phyloP scores from a whole-genome alignment of 2,113 vertebrate genomes.

The Corapipo altera region DNA sequence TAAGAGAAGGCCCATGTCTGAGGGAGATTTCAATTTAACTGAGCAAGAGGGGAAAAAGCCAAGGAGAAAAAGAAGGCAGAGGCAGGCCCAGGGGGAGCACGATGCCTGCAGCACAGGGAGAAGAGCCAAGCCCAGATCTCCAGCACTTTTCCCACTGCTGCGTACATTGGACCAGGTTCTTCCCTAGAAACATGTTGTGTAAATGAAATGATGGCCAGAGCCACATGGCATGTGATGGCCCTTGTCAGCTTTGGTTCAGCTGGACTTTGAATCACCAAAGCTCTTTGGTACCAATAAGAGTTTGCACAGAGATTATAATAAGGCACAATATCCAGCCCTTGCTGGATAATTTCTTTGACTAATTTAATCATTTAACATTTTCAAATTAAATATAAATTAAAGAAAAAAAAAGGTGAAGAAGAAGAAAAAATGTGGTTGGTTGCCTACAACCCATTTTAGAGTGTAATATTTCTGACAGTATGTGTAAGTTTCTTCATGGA shows the following conservation, averaged over 20 bases:
- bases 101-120: neutral
- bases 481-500: conserved; percentile 39
- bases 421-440: neutral
- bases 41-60: neutral
- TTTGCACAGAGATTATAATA: neutral
- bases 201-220: neutral
- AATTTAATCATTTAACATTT: conserved; percentile 4
- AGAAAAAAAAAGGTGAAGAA: neutral
- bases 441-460: conserved; percentile 3
- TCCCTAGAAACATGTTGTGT: fast-evolving
- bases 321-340: neutral
- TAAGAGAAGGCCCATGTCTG: neutral
- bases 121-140: neutral
- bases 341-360: neutral
- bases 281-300: neutral
- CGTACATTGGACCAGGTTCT: fast-evolving
- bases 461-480: conserved; percentile 30
- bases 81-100: neutral
- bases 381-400: neutral
- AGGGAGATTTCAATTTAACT: neutral
- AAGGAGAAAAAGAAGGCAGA: neutral
- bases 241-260: neutral
- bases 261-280: neutral
- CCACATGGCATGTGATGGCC: fast-evolving
- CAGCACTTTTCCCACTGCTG: neutral